Evolutionary conservation across 2,888 invertebrate genomes (phyloP), one percentile per base, ranked within the genome.

Genomic region (Xestoiulus laeticollis): DNA sequence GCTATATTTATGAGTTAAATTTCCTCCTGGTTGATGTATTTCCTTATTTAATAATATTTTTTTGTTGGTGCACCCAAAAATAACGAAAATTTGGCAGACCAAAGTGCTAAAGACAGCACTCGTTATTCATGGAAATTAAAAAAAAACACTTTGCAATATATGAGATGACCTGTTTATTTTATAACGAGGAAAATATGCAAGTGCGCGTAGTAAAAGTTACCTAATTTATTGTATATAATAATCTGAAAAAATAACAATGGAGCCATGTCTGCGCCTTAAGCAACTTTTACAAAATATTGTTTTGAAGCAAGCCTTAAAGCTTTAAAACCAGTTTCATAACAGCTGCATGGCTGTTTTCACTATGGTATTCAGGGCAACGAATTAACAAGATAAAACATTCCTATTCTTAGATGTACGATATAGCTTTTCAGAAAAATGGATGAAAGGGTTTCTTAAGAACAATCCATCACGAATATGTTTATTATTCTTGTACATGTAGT

Each of bases 131-230:
- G 59, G 53, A 53, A n/a, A n/a, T n/a, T n/a, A 68, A 68, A 68
- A 59, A 59, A 59, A 59, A 59, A 59, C n/a, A n/a, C n/a, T 59
- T 6, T n/a, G 6, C n/a, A n/a, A 68, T 68, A 59, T 59, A 59
- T n/a, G 59, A 59, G 22, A 68, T 68, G 59, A 68, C 59, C 59
- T 68, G 59, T 8, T 68, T 68, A 68, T 5, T 68, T 68, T 68
- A 68, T 6, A 68, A 68, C 59, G 59, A 68, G 59, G 59, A 68
- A 48, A 68, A 68, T 68, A 68, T 68, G 53, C n/a, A 59, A 59
- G 19, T 59, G 53, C 53, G 59, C 59, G 22, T 68, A 68, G 59
- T 68, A 68, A 68, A 68, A 68, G 59, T 68, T 68, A 22, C 59
- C 59, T 22, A 68, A 68, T 68, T 68, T 68, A 68, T 68, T 68